phyloP scores from a whole-genome alignment of 2,113 vertebrate species.

The Glaucomys volans region DNA sequence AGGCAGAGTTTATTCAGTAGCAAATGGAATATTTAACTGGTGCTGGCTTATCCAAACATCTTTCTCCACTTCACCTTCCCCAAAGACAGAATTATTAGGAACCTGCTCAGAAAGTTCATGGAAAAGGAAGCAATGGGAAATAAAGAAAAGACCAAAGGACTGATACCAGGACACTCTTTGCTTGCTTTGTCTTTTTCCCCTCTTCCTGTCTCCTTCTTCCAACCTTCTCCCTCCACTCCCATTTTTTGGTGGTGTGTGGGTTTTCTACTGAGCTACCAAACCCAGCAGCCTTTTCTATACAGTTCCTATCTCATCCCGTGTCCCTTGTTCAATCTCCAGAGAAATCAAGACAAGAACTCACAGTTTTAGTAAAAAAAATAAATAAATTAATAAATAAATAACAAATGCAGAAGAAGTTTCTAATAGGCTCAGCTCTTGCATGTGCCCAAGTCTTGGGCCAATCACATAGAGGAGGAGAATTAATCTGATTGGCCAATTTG shows the following conservation, averaged over 20 bases:
- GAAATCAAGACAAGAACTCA: background rate
- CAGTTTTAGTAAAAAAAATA: background rate
- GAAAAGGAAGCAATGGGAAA: background rate
- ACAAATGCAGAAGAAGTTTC: background rate
- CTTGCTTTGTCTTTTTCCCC: background rate
- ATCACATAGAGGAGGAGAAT: background rate
- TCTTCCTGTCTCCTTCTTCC: background rate
- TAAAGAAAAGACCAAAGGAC: background rate
- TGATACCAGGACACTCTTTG: background rate
- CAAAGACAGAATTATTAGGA: background rate
- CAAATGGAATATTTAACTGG: background rate
- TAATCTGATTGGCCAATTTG: background rate
- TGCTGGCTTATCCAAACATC: background rate
- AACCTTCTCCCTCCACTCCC: no score
- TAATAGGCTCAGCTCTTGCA: background rate
- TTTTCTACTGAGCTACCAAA: background rate
- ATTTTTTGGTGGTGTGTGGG: background rate
- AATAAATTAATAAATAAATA: no score
- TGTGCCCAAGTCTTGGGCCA: background rate
- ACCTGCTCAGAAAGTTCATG: background rate
- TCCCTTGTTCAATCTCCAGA: background rate
- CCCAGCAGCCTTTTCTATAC: background rate
- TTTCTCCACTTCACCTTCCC: rapidly evolving
- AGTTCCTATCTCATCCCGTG: background rate
- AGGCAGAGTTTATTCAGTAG: background rate